Evolutionary conservation across 1,140 invertebrate species (phyloP), one percentile per base, ranked within the genome.

Genomic region (Tetranychus cinnabarinus): DNA sequence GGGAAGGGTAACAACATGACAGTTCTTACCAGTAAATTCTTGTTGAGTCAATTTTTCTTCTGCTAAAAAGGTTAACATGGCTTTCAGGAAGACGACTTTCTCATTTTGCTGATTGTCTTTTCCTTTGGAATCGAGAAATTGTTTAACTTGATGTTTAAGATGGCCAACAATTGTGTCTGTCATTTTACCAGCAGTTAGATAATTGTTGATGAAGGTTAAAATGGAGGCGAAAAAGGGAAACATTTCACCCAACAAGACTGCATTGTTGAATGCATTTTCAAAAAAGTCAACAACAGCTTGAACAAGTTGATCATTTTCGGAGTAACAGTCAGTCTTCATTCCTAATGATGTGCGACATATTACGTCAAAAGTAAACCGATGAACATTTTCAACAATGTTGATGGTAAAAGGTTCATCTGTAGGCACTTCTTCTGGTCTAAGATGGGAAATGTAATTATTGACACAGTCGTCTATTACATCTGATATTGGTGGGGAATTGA

Each of bases 101-200:
- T 23, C 50, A n/a, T 31, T 33, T 13, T 52, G 5, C 50, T 6
- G 50, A 52, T 52, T 23, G 0, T 23, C 23, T 23, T 23, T 23
- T 23, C 23, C 23, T 23, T 23, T 52, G 23, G 8, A 31, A 2
- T n/a, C 50, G 31, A 52, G 12, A 23, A 31, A 52, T 1, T 52
- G 7, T 52, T n/a, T n/a, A 6, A 52, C 6, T 31, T 42, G 45
- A 8, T 58, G 52, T 33, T 68, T 63, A 23, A 74, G 61, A 61
- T 71, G 68, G 2, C 64, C 37, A 45, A 70, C 64, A 15, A 73
- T 70, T 56, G 69, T 68, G 23, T 63, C 58, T 0, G 70, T 72
- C 67, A 72, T 70, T 55, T 68, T 64, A 0, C 70, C 71, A 7
- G 69, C 67, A 0, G 67, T 63, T 31, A 70, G 63, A 55, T 69